Base-by-base conservation (phyloP, 2,888 invertebrate species). In the Marronus borbonicus region DNA sequence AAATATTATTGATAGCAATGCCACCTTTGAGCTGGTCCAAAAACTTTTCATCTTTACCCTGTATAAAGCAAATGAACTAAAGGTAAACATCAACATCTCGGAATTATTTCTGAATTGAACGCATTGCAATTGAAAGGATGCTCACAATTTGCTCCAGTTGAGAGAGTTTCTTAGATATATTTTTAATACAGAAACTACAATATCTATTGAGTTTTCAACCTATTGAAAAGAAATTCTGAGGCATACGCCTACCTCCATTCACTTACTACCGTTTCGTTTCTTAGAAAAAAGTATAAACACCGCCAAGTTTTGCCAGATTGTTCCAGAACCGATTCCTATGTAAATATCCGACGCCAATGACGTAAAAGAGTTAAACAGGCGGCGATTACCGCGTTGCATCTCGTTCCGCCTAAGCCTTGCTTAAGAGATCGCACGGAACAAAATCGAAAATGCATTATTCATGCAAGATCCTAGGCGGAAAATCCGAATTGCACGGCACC, bases 391-490 rank as follows among this genome's bases (percentile, higher is more conserved):
- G 62, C 62, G 62, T 31, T 62, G 62, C 62, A 62, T 62, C 62
- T 62, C 62, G 62, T 62, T 62, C 62, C 62, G 62, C 31, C 62
- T 31, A 62, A 14, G 14, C 31, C 31, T 28, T 62, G 14, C 28
- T 62, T 31, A 62, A 28, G 28, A 62, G 62, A 28, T 62, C 28
- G 60, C 24, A 17, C 28, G 20, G 60, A 60, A 60, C 60, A 62
- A 62, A 62, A 62, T 62, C 62, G 62, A 62, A 62, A 62, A 62
- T 62, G 62, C 62, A 62, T 62, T 62, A 62, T 62, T 62, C 62
- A 62, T 62, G 31, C 62, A 62, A 31, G 62, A 31, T 28, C 31
- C 62, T 31, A 58, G 28, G 62, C 31, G 62, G 62, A 62, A 62
- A 62, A 62, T 62, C 62, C 62, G 62, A 62, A 62, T 62, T 31